These are phyloP conservation scores for Chromis chromis DNA, from an alignment of 2,797 vertebrate genomes.

Conservation along the genomic window DNA sequence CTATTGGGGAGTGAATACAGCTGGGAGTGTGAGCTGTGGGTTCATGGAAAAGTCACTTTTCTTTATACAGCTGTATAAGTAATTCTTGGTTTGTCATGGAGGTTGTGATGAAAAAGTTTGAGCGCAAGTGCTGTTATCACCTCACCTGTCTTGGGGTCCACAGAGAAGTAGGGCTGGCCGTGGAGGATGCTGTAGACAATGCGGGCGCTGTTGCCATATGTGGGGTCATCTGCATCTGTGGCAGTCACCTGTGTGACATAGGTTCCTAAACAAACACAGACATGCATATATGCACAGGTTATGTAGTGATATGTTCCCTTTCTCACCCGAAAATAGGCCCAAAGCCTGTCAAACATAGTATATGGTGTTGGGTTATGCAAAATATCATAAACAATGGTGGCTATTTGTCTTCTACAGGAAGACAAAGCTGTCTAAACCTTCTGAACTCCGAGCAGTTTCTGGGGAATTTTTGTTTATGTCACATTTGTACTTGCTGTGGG, in stretches of 20 bases:
- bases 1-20: background rate
- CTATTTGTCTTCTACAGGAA: background rate
- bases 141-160: slow-evolving; percentile 95
- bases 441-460: too few relatives aligned
- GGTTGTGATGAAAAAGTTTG: background rate
- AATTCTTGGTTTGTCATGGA: background rate
- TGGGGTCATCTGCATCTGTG: slow-evolving; percentile 93
- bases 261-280: slow-evolving; percentile 82
- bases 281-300: background rate
- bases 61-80: background rate
- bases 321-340: background rate
- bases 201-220: slow-evolving; percentile 94
- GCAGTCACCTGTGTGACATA: slow-evolving; percentile 95
- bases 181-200: slow-evolving; percentile 96
- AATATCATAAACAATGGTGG: background rate
- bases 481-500: too few relatives aligned
- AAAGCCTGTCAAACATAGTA: background rate
- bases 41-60: slow-evolving; percentile 29
- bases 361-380: background rate
- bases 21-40: slow-evolving; percentile 7
- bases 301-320: background rate
- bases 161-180: slow-evolving; percentile 95
- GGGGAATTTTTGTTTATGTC: too few relatives aligned
- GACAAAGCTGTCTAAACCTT: background rate
- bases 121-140: background rate